Evolutionary conservation across 2,888 invertebrate species (phyloP).

Genomic region (Stenoptilia bipunctidactyla): DNA sequence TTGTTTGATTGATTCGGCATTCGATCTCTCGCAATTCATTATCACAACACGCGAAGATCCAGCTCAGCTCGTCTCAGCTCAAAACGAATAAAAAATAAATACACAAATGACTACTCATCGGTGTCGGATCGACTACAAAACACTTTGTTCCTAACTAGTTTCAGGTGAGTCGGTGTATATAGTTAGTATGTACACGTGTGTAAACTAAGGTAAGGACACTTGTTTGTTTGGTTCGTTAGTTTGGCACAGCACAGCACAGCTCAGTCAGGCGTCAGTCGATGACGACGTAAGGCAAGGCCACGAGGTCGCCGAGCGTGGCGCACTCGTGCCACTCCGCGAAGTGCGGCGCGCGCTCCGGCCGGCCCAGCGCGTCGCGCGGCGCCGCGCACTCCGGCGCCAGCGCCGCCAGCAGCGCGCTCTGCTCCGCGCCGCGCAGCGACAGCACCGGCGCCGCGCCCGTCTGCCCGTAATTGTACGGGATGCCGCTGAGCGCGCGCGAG

Average conservation of each 20-base stretch:
- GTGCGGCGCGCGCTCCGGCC: slow-evolving; percentile 39
- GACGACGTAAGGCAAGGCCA: slow-evolving; percentile 97
- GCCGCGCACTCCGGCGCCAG: slow-evolving; percentile 9
- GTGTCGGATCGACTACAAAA: slow-evolving; percentile 19
- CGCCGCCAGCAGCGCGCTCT: slow-evolving; percentile 14
- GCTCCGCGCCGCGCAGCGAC: slow-evolving; percentile 18
- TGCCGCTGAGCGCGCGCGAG: background rate
- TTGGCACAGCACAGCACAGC: slow-evolving; percentile 16
- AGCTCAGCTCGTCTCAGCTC: slow-evolving; percentile 19
- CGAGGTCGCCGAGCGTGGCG: slow-evolving; percentile 83
- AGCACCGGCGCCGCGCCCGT: slow-evolving; percentile 33
- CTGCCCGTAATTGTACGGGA: slow-evolving; percentile 14
- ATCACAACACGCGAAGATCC: slow-evolving; percentile 21
- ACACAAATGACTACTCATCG: slow-evolving; percentile 26
- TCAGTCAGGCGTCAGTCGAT: slow-evolving; percentile 77
- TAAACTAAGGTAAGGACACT: slow-evolving; percentile 61
- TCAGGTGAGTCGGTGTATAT: slow-evolving; percentile 21
- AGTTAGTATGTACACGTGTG: slow-evolving; percentile 32
- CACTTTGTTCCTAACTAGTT: slow-evolving; percentile 27
- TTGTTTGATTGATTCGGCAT: slow-evolving; percentile 17
- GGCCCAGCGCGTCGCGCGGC: slow-evolving; percentile 29
- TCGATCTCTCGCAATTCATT: slow-evolving; percentile 5
- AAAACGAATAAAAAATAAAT: slow-evolving; percentile 31
- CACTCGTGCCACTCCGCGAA: slow-evolving; percentile 96
- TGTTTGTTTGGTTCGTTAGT: slow-evolving; percentile 31